Evolutionary conservation across 2,113 vertebrate genomes (phyloP), one percentile per base, ranked within the genome.

Genomic region (Toxostoma redivivum): DNA sequence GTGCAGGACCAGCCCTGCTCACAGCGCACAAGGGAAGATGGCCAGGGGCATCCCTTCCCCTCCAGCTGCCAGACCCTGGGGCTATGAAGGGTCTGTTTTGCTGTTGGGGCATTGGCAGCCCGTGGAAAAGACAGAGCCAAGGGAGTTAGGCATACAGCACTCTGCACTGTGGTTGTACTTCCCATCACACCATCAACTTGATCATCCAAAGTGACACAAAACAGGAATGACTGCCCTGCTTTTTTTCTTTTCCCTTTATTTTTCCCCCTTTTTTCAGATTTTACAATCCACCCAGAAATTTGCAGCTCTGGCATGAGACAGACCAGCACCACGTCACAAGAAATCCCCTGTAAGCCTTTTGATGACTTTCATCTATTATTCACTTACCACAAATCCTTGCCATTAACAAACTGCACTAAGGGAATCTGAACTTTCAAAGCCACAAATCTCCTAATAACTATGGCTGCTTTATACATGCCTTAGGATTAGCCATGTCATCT

Each of bases 381-480:
- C 92, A 95, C 74, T 94, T 85, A 95, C 88, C 8, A 6, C 56
- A 89, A 97, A 95, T 69, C 82, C 91, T 83, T 91, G 73, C 86
- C 71, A 76, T 92, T 88, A 81, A 84, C 45, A 69, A 80, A 91
- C 86, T 58, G 81, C 70, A 81, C 76, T 83, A 90, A 97, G 81
- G 86, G 79, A 65, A 97, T 91, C 45, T 2, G 13, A 89, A 93
- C 88, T 91, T 74, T 40, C 33, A 87, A 90, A 96, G 83, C 76
- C 90, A 62, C 73, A 93, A 86, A 95, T 88, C 84, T 97, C 82
- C 92, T 96, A 96, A 96, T 95, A 94, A 96, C 78, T 89, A 77
- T 3, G 64, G 79, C 37, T 1, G 27, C 71, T 95, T 97, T 90
- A 93, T 67, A 92, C 58, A 87, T 70, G 88, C 93, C 88, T 85